Conservation (phyloP, 2,888 invertebrate genomes). For the Choreutis nemorana region DNA sequence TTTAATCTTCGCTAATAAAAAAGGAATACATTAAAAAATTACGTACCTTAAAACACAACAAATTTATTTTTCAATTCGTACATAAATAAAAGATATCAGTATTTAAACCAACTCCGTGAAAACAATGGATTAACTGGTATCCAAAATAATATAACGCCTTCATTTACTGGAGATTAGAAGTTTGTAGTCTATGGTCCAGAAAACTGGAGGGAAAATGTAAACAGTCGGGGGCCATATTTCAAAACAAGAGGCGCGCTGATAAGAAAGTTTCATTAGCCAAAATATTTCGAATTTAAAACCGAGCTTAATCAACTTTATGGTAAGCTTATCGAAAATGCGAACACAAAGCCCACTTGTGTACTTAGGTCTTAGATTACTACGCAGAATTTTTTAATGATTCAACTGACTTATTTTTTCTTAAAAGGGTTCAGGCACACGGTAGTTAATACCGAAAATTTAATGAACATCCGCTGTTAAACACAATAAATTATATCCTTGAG, state of each 20-base stretch:
- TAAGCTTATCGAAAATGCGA: constrained; percentile 32
- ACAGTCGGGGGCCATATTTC: constrained; percentile 50
- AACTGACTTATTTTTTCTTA: no score
- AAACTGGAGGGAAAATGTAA: constrained; percentile 21
- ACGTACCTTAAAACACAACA: no score
- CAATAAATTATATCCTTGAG: background rate
- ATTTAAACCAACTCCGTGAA: no score
- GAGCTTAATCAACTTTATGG: constrained; percentile 54
- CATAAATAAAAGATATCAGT: no score
- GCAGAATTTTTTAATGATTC: constrained; percentile 54
- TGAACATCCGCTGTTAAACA: background rate
- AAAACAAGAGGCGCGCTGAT: constrained; percentile 53
- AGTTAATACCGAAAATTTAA: no score
- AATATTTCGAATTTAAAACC: constrained; percentile 62
- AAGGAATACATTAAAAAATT: no score
- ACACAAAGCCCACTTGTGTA: constrained; percentile 46
- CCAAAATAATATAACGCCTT: no score
- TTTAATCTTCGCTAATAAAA: no score
- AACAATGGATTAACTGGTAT: no score
- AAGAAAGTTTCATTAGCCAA: constrained; percentile 64
- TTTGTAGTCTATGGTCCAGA: constrained; percentile 6
- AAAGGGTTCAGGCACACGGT: no score
- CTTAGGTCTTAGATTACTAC: constrained; percentile 50
- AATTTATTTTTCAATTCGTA: no score
- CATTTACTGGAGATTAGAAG: constrained; percentile 23